Conservation (phyloP, 2,797 vertebrate species). For the Mormyrus hasselquistii region DNA sequence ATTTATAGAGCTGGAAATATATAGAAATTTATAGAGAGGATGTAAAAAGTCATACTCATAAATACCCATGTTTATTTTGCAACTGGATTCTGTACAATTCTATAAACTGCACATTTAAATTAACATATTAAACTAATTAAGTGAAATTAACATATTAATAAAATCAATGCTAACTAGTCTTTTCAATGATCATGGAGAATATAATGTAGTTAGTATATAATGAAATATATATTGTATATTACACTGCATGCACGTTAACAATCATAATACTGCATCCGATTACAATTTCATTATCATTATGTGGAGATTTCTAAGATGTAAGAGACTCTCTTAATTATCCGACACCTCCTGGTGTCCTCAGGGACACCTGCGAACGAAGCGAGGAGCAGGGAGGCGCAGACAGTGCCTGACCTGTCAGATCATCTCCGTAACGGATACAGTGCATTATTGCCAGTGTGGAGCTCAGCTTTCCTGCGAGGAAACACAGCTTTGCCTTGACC, state of each 20-base stretch:
- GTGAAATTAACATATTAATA: not conserved
- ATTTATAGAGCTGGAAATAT: not conserved
- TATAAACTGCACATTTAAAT: not conserved
- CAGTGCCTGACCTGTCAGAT: not conserved
- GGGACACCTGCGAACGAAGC: not conserved
- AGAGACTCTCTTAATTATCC: constrained; percentile 9
- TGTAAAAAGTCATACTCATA: not conserved
- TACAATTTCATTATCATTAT: constrained; percentile 7
- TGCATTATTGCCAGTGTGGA: not conserved
- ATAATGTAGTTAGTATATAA: not conserved
- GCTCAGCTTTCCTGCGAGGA: not conserved
- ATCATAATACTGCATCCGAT: not conserved
- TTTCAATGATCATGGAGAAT: not conserved
- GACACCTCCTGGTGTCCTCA: not conserved
- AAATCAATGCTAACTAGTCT: not conserved
- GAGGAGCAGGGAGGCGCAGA: not conserved
- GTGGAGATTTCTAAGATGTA: not conserved
- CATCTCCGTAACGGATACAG: not conserved
- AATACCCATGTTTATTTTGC: not conserved
- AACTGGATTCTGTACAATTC: not conserved
- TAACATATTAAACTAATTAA: not conserved
- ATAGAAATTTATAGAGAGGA: not conserved
- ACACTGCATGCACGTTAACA: not conserved
- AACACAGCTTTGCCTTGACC: not conserved
- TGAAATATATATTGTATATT: not conserved